A percentile compares a stretch with the other conserved stretches of the same genome.
phyloP scores from a whole-genome alignment of 2,888 invertebrate genomes.

The Frankliniella fusca region DNA sequence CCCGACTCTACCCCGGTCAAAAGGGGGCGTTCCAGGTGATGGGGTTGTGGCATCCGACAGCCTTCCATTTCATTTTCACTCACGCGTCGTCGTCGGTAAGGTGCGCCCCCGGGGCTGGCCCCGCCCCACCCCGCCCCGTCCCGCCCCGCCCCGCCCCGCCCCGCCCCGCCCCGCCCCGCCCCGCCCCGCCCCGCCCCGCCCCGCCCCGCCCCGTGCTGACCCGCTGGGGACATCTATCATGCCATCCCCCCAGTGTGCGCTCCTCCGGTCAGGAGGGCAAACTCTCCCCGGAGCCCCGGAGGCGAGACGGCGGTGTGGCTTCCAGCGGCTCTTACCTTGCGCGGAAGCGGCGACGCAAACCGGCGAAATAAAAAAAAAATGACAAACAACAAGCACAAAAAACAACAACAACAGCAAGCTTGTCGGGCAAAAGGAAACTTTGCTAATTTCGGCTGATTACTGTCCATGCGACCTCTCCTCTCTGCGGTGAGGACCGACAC shows the following conservation, averaged over 20 bases:
- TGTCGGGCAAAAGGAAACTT: background rate
- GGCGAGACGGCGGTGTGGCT: background rate
- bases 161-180: too few relatives aligned
- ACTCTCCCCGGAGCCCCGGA: background rate
- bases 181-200: too few relatives aligned
- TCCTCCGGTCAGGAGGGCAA: background rate
- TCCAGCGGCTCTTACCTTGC: background rate
- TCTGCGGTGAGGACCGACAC: background rate
- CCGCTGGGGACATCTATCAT: background rate
- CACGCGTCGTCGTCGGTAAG: too few relatives aligned
- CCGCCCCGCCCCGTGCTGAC: too few relatives aligned
- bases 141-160: too few relatives aligned
- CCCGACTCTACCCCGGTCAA: too few relatives aligned
- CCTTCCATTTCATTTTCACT: background rate
- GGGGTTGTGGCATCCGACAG: too few relatives aligned
- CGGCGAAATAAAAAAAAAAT: background rate
- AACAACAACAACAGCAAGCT: background rate
- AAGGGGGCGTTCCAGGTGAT: too few relatives aligned
- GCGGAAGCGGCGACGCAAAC: background rate
- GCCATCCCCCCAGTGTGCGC: background rate
- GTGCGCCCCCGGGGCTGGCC: too few relatives aligned
- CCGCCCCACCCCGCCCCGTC: too few relatives aligned
- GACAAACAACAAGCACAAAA: background rate
- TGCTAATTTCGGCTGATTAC: constrained; percentile 15
- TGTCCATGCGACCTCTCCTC: background rate